Conservation (phyloP, 2,113 vertebrate genomes). For the Heterotis niloticus region DNA sequence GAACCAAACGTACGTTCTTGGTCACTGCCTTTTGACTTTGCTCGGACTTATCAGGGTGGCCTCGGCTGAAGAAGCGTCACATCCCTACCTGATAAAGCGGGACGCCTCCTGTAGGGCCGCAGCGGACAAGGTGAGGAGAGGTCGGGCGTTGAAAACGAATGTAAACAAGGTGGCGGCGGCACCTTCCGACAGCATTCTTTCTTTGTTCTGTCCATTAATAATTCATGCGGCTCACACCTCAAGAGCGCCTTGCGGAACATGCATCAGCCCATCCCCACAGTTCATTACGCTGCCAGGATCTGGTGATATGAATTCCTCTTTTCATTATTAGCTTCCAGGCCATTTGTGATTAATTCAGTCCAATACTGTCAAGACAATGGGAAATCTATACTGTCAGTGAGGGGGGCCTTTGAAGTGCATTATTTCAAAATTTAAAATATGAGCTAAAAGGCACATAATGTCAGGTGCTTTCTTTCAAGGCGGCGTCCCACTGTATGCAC, state of each 20-base stretch:
- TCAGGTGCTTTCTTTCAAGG: not conserved
- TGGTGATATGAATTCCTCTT: not conserved
- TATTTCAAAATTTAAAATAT: not conserved
- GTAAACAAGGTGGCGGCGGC: not conserved
- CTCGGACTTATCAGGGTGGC: not conserved
- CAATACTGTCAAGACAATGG: not conserved
- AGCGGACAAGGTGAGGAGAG: not conserved
- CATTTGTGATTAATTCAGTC: conserved; percentile 1
- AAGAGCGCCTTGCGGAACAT: too few species aligned
- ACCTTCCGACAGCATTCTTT: not conserved
- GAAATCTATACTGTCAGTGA: conserved; percentile 1
- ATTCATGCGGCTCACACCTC: too few species aligned
- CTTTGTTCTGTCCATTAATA: too few species aligned
- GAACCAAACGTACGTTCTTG: not conserved
- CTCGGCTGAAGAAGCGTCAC: not conserved
- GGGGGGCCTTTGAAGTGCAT: not conserved
- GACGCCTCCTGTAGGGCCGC: not conserved
- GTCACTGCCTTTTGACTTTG: not conserved
- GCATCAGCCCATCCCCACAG: not conserved
- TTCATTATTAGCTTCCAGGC: not conserved
- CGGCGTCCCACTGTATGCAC: not conserved
- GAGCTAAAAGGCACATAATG: not conserved
- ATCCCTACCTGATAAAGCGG: not conserved
- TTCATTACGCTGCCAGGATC: not conserved
- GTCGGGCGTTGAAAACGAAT: not conserved